Base-by-base conservation (phyloP, 2,113 vertebrate species). In the Equus przewalskii region DNA sequence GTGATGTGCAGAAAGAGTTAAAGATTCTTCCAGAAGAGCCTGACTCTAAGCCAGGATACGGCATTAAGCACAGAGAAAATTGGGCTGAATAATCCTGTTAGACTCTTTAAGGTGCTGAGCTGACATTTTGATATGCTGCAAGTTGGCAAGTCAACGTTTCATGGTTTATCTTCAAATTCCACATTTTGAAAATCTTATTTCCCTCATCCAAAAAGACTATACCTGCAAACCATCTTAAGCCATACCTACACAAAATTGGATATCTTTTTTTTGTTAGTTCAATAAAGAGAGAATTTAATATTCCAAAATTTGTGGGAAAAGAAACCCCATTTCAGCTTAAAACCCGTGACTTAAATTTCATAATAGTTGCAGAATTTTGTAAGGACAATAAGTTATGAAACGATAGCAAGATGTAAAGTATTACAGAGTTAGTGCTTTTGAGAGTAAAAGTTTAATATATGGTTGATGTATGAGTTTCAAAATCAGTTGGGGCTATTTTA, bases 41-140 rank as follows among this genome's bases (percentile, higher is more conserved):
- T 85, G 97, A 96, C 94, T 96, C 51, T 97, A 97, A 98, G 96
- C 97, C 98, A 98, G 97, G 96, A 85, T 96, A 95, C 94, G 95
- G 97, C 96, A 97, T 98, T 98, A 98, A 97, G 95, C 97, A 92
- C 97, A 91, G 96, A 97, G 97, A 97, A 98, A 98, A 98, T 96
- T 97, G 97, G 97, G 97, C 92, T 73, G 97, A 96, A 97, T 98
- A 98, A 98, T 98, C 98, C 97, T 96, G 96, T 97, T 97, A 98
- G 96, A 96, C 94, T 96, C 94, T 65, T 97, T 82, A 97, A 96
- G 98, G 97, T 96, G 97, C 97, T 98, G 97, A 98, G 97, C 98
- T 98, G 98, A 98, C 97, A 98, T 97, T 98, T 97, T 97, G 98
- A 97, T 97, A 96, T 28, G 94, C 95, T 83, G 93, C 85, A 75